Evolutionary conservation across 2,113 vertebrate genomes (phyloP), one percentile per base, ranked within the genome.

Genomic region (Picathartes gymnocephalus): DNA sequence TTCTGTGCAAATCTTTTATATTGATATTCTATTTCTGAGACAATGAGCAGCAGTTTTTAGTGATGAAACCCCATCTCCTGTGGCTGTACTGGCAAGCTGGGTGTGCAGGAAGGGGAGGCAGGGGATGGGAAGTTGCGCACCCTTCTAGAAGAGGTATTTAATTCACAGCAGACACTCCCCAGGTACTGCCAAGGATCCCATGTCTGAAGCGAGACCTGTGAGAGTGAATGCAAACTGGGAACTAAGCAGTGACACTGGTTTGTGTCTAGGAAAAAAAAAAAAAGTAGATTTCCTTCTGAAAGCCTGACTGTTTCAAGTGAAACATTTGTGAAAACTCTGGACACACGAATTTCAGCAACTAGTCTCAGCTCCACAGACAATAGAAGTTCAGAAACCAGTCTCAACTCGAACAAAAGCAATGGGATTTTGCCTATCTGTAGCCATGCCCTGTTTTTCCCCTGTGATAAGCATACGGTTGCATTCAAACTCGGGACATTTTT

Each of bases 401-500:
- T 85, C 70, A 79, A 33, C 61, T 78, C 10, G 3, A 87, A 90
- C 88, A 79, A 92, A 87, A 69, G 57, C 61, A 69, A 23, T 5
- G 22, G 45, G 78, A 87, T 82, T 92, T 89, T 81, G 61, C 58
- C 48, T 81, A 42, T 86, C 83, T 82, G 25, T 33, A 66, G 68
- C 81, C 2, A 13, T 30, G 48, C 37, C 40, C 69, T 47, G 14
- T 35, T 78, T 80, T 92, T 79, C 40, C 86, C 86, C 72, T 24
- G 7, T 30, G 47, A 33, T 62, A 94, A 96, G 82, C 86, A 93
- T 70, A 72, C 54, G 78, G 57, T 61, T 80, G 89, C 57, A 80
- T 90, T 92, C 91, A 91, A 87, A 77, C 73, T 28, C 2, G 2
- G 87, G 84, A 81, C 73, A 77, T 76, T 92, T 95, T 89, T 92